Base-by-base conservation (phyloP, 2,113 vertebrate genomes). In the Mungos mungo region DNA sequence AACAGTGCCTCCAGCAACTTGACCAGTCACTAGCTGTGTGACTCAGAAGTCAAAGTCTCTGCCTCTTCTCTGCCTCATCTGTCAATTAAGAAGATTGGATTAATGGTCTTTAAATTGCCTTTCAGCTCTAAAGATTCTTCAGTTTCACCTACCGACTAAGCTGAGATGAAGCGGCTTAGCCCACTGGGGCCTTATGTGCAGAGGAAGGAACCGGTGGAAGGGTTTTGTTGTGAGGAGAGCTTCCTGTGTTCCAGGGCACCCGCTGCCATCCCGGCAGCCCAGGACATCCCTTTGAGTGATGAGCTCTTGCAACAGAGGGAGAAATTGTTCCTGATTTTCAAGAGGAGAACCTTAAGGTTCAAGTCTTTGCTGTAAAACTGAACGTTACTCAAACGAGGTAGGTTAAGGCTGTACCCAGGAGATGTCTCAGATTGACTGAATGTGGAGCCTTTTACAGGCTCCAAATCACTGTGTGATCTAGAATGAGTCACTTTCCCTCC, bases 341-440 rank as follows among this genome's bases (percentile, higher is more conserved):
- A 12, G 9, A 65, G 66, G 74, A 93, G 81, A 45, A 8, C 6
- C 7, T 92, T 47, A 38, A 25, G 1, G 13, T n/a, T 31, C 31
- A 57, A 31, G 9, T 66, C 35, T 14, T 52, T 29, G 35, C 50
- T 76, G n/a, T 93, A 29, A 89, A 57, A 47, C 13, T 57, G 50
- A 47, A n/a, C 54, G 19, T 15, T n/a, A 50, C 13, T 29, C 8
- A 3, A 13, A 41, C 41, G 5, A 81, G 72, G 84, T 74, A 81
- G 7, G 92, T 3, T 3, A 11, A 57, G 16, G 21, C 8, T 4
- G 0, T 6, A 1, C 13, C 3, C 23, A 82, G 50, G 10, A 52
- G 50, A 18, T 7, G 69, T 96, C 45, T 69, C 68, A 74, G 54
- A 38, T n/a, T 81, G 31, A 12, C 4, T 3, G 87, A 54, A 12